These are phyloP conservation scores for Lophotis ruficrista DNA, from an alignment of 2,113 vertebrate genomes.

Conservation along the genomic window DNA sequence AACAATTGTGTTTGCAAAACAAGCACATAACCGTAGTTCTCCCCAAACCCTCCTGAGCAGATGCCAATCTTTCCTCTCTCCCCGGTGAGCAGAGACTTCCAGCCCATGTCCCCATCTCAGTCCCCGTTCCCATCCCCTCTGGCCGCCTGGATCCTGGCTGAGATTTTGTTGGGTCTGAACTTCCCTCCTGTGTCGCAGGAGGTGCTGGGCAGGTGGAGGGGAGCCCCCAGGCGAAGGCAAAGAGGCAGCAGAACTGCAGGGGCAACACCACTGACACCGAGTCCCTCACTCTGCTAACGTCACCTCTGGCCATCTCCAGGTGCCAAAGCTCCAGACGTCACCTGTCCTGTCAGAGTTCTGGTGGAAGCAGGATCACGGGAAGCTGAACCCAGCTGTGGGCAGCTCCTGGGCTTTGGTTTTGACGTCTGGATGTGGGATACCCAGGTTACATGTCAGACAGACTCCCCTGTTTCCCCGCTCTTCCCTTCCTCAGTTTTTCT, in stretches of 20 bases:
- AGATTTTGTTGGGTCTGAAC: background rate
- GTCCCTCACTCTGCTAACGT: background rate
- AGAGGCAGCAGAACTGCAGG: background rate
- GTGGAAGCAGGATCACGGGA: background rate
- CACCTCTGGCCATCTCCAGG: background rate
- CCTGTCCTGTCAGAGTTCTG: too few species aligned
- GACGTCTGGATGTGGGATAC: background rate
- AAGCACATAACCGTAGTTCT: background rate
- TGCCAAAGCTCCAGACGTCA: background rate
- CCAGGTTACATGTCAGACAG: background rate
- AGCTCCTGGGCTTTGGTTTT: background rate
- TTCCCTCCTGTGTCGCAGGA: background rate
- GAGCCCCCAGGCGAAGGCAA: background rate
- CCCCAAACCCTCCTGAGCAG: background rate
- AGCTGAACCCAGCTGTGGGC: background rate
- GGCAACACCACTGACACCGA: background rate
- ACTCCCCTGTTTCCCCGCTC: background rate
- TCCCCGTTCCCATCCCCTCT: fast-evolving
- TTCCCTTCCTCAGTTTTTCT: background rate
- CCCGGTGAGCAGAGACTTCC: background rate
- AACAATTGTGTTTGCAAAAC: too few species aligned
- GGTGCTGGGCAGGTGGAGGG: fast-evolving
- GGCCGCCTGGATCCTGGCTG: background rate
- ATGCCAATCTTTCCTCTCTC: background rate
- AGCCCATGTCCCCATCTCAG: too few species aligned